Percentiles rank a stretch among this genome's conserved stretches.
These are phyloP conservation scores for Todiramphus saurophagus DNA, from an alignment of 2,113 vertebrate species.

Conservation along the genomic window DNA sequence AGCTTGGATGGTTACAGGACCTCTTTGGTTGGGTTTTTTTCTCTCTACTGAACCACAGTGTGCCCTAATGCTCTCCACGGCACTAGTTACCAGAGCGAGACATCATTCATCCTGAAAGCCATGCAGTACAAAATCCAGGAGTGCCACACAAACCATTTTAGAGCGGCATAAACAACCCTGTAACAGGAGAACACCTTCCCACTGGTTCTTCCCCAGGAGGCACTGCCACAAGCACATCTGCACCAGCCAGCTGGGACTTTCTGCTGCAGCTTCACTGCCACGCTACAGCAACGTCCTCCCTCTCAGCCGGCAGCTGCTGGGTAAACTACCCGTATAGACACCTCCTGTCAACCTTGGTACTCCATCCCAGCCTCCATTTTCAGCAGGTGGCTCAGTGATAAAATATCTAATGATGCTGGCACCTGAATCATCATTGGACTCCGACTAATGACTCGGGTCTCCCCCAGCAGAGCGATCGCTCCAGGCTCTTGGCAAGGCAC, in stretches of 20 bases:
- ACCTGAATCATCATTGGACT: neutral
- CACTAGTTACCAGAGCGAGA: neutral
- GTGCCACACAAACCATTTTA: neutral
- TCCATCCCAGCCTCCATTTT: neutral
- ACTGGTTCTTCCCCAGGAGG: neutral
- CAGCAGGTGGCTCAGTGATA: neutral
- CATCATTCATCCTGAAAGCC: neutral
- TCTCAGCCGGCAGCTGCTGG: neutral
- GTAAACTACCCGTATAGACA: neutral
- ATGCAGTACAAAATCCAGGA: neutral
- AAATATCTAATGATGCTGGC: neutral
- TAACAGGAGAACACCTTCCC: neutral
- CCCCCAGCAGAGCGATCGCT: neutral
- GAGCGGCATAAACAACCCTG: neutral
- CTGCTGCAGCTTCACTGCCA: neutral
- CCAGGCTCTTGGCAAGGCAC: neutral
- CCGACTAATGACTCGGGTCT: neutral
- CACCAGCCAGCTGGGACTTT: neutral
- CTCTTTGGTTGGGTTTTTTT: neutral
- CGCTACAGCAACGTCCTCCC: neutral
- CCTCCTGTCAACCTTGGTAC: neutral
- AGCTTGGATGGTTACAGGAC: neutral
- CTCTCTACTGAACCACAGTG: neutral
- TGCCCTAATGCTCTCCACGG: neutral
- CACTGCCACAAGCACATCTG: neutral